Evolutionary conservation across 2,113 vertebrate species (phyloP), one percentile per base, ranked within the genome.

Genomic region (Epinephelus lanceolatus): DNA sequence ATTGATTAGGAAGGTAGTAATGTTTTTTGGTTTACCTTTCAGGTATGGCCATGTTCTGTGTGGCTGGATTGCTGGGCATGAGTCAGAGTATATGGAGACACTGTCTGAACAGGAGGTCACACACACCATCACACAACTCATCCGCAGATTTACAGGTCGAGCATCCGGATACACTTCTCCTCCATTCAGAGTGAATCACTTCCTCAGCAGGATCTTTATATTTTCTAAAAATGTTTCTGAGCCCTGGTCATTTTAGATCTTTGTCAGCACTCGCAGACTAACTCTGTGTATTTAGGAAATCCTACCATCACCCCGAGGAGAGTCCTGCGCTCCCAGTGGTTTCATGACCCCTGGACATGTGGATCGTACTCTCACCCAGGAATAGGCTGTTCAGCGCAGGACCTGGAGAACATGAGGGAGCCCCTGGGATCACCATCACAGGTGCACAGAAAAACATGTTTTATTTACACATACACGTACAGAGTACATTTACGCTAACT

Each of bases 291-390:
- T 91, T 84, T 37, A 99, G 98, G 97, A 65, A 96, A 98, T 70
- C 95, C 96, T 0, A 63, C 14, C 25, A 90, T 99, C 67, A 94
- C 96, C 0, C 91, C 95, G 14, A 95, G 76, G 88, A 95, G 93
- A 0, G 5, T 98, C 45, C 60, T 98, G 7, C 88, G 97, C 19
- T 97, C 98, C 19, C 86, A 73, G 66, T 99, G 98, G 98, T 96
- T 96, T 88, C 96, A 95, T 0, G 92, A 97, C 40, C 96, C 95
- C 0, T 98, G 97, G 91, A 97, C 96, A 27, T 93, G 86, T 17
- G 98, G 98, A 5, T 98, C 98, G 27, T 99, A 99, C 91, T 96
- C 94, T 84, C 96, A 97, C 0, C 93, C 96, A 27, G 96, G 95
- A 0, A 96, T 91, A 2, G 96, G 96, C 73, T 97, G 96, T 82